Conservation (phyloP, 92 coral and sea anemone genomes). For the Montipora capitata region DNA sequence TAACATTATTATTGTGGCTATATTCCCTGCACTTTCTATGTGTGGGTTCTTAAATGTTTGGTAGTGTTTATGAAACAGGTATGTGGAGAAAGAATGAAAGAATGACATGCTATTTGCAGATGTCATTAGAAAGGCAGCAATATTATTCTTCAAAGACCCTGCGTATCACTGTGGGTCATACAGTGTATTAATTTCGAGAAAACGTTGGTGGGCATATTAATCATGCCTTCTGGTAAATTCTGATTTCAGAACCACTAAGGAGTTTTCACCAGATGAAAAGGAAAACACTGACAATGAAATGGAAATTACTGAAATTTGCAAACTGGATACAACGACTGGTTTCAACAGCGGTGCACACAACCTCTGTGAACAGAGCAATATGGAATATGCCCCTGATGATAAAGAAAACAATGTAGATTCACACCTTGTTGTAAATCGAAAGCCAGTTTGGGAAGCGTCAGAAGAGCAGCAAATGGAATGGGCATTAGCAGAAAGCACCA, state of each 20-base stretch:
- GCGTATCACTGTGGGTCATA: no score
- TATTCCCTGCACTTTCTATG: no score
- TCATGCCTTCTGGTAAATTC: background rate
- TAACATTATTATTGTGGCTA: no score
- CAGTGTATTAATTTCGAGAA: no score
- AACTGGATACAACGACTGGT: background rate
- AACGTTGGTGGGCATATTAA: no score
- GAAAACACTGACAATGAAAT: background rate
- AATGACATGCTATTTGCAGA: no score
- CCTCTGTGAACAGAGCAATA: background rate
- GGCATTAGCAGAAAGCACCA: constrained; percentile 76
- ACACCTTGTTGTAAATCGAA: background rate
- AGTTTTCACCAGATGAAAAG: background rate
- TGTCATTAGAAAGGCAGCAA: no score
- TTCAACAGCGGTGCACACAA: background rate
- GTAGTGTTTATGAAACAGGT: no score
- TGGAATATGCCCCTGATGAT: background rate
- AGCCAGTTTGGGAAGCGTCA: constrained; percentile 27
- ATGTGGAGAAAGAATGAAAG: no score
- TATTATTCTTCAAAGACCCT: no score
- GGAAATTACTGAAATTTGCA: background rate
- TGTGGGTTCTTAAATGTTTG: no score
- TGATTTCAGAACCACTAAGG: background rate
- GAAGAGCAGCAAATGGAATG: constrained; percentile 81
- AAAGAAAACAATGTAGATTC: background rate